Base-by-base conservation (phyloP, 2,113 vertebrate genomes). In the Eonycteris spelaea region DNA sequence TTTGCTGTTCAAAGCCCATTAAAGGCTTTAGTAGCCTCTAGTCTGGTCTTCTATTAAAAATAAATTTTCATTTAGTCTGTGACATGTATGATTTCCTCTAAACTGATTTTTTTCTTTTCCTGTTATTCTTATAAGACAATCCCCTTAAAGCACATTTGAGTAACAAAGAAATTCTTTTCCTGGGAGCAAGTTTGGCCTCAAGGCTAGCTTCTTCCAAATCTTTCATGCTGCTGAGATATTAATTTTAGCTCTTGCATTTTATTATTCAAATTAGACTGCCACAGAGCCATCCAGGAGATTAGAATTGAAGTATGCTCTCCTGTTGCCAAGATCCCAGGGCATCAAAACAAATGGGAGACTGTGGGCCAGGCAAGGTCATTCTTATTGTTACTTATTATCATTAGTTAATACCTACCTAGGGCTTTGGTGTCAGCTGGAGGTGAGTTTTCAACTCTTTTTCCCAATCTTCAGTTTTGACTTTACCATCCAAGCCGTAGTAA, bases 21-120 rank as follows among this genome's bases (percentile, higher is more conserved):
- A 63, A 73, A 35, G 48, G 68, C 35, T 91, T 91, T 83, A 45
- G 83, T 61, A 67, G 16, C 51, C 43, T 84, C 35, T 95, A 70
- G 48, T 89, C 61, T 78, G 4, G 28, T 57, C 22, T 86, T 57
- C 85, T 90, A 80, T 90, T 95, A 97, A 97, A 97, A 92, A 95
- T 86, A 92, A 95, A 96, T 95, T 97, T 96, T 96, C 43, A 94
- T 87, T 96, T 96, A 91, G 35, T 83, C 21, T 61, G 26, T 90
- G 82, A 63, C 86, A 95, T 70, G 13, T 68, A 92, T 88, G 43
- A 59, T 68, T 97, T 91, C 45, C 45, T 88, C 79, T 75, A 96
- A 96, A 86, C 21, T 48, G 68, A 73, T 95, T 95, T 59, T 96
- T 96, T 79, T 95, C 35, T 94, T 93, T 93, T 65, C 73, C 90